Evolutionary conservation across 2,888 invertebrate species (phyloP).

Genomic region (Cephus pulcher): DNA sequence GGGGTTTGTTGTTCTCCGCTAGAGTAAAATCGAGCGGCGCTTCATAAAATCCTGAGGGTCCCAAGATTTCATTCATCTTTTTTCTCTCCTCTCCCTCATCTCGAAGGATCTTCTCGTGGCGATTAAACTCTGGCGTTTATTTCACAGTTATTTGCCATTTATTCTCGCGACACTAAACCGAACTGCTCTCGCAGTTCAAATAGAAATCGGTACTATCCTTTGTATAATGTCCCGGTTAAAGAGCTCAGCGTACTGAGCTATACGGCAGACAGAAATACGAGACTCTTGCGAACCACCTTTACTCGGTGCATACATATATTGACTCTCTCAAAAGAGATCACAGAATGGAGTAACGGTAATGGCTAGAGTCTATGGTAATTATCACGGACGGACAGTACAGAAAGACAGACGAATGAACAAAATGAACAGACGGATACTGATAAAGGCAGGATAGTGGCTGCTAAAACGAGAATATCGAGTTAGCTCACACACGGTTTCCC

Average conservation of each 20-base stretch:
- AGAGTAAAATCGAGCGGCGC: not conserved
- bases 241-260: conserved; percentile 14
- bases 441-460: not conserved
- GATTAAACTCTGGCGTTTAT: not conserved
- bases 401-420: not conserved
- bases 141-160: not conserved
- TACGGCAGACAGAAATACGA: not conserved
- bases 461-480: not conserved
- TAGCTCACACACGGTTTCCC: not conserved
- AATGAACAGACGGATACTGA: not conserved
- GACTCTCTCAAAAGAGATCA: conserved; percentile 37
- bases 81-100: not conserved
- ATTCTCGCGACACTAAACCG: not conserved
- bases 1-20: not conserved
- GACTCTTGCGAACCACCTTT: not conserved
- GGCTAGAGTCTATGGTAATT: not conserved
- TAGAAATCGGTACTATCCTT: conserved; percentile 43
- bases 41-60: not conserved
- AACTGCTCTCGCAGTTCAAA: conserved; percentile 26
- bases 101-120: not conserved
- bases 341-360: conserved; percentile 35
- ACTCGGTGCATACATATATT: conserved; percentile 12
- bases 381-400: not conserved
- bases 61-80: not conserved
- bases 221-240: conserved; percentile 44